Percentiles rank a stretch among this genome's conserved stretches.
Evolutionary conservation across 2,113 vertebrate genomes (phyloP).

Genomic region (Stegostoma tigrinum): DNA sequence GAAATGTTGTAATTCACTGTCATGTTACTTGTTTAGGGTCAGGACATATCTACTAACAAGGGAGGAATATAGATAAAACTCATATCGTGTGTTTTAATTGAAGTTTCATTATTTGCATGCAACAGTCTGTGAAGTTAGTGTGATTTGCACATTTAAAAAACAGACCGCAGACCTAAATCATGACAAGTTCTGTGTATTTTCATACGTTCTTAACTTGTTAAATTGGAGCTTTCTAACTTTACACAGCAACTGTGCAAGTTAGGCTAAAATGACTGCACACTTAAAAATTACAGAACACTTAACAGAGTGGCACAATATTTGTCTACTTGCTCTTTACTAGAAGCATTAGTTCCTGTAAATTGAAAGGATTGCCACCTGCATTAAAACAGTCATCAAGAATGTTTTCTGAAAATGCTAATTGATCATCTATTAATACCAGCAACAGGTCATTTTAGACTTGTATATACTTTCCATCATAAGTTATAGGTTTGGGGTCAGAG

Average conservation of each 20-base stretch:
- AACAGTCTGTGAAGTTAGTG: neutral
- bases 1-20: neutral
- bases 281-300: neutral
- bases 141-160: neutral
- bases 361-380: neutral
- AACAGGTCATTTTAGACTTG: neutral
- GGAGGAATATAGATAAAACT: neutral
- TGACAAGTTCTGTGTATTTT: neutral
- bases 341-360: neutral
- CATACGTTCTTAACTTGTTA: neutral
- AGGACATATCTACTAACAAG: neutral
- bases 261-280: neutral
- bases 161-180: neutral
- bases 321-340: neutral
- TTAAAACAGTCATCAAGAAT: neutral
- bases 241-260: neutral
- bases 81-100: neutral
- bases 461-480: neutral
- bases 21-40: neutral
- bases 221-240: neutral
- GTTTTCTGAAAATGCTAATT: neutral
- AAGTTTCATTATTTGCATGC: neutral
- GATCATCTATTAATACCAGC: neutral
- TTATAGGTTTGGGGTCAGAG: no score
- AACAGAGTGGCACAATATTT: neutral